Evolutionary conservation across 2,113 vertebrate species (phyloP).

Genomic region (Nycticryphes semicollaris): DNA sequence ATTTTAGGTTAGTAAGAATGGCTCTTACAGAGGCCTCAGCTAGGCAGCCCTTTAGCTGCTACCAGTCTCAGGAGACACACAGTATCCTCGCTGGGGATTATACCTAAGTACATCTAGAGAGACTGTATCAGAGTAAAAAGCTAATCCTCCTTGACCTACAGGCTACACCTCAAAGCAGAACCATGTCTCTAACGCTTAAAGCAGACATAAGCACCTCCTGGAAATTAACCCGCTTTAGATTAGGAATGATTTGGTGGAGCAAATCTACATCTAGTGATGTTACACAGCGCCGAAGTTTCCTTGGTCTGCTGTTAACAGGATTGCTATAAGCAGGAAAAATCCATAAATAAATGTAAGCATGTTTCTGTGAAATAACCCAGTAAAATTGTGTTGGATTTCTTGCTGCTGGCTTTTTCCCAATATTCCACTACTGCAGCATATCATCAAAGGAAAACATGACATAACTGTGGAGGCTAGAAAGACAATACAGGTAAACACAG

Average conservation of each 20-base stretch:
- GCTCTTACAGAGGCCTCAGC: background rate
- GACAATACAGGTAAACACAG: background rate
- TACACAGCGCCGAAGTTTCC: background rate
- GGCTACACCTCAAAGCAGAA: slow-evolving; percentile 25
- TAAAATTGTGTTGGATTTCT: background rate
- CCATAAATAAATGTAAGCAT: background rate
- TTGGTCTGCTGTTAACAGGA: slow-evolving; percentile 1
- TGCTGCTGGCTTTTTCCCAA: background rate
- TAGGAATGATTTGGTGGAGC: background rate
- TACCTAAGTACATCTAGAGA: slow-evolving; percentile 6
- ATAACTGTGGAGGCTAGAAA: background rate
- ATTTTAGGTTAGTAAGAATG: background rate
- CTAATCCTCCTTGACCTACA: slow-evolving; percentile 43
- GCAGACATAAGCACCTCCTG: slow-evolving; percentile 3
- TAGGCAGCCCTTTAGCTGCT: background rate
- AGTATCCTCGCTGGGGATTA: background rate
- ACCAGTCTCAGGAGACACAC: background rate
- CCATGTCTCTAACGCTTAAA: background rate
- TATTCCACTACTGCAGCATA: background rate
- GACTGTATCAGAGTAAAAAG: background rate
- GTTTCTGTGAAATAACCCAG: background rate
- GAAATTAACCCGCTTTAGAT: slow-evolving; percentile 44
- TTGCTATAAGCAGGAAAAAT: background rate
- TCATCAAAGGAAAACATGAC: background rate
- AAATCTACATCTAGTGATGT: background rate